Evolutionary conservation across 2,888 invertebrate genomes (phyloP).

Genomic region (Cephus runcator): DNA sequence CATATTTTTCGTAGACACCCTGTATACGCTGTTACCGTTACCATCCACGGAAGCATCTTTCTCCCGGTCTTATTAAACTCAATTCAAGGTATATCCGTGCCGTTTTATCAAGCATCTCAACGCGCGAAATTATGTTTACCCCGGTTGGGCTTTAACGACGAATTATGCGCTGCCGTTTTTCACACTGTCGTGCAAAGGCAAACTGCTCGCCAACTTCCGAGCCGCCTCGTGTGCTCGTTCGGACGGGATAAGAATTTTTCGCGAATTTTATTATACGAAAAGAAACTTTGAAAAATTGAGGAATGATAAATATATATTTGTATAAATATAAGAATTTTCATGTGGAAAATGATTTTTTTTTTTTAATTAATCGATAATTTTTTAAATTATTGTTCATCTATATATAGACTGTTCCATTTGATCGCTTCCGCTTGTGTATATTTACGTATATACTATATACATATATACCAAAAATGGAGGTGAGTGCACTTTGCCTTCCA

Average conservation of each 20-base stretch:
- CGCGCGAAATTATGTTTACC: conserved; percentile 2
- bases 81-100: conserved; percentile 28
- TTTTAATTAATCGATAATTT: not conserved
- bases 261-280: not conserved
- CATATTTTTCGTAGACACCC: not conserved
- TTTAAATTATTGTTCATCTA: not conserved
- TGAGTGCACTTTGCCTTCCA: not conserved
- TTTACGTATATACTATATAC: not conserved
- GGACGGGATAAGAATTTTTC: not conserved
- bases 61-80: conserved; percentile 28
- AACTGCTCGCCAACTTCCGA: not conserved
- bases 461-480: not conserved
- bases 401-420: not conserved
- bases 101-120: conserved; percentile 23
- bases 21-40: not conserved
- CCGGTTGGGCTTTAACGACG: not conserved
- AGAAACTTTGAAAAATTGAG: not conserved
- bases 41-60: not conserved
- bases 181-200: not conserved
- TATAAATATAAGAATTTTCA: not conserved
- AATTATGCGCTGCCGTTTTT: not conserved
- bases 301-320: not conserved
- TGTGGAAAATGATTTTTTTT: not conserved
- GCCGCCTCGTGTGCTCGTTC: not conserved
- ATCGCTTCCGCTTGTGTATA: not conserved